These are phyloP conservation scores for Arbacia lixula DNA, from an alignment of 53 echinoderm and acorn worm genomes.

Conservation along the genomic window DNA sequence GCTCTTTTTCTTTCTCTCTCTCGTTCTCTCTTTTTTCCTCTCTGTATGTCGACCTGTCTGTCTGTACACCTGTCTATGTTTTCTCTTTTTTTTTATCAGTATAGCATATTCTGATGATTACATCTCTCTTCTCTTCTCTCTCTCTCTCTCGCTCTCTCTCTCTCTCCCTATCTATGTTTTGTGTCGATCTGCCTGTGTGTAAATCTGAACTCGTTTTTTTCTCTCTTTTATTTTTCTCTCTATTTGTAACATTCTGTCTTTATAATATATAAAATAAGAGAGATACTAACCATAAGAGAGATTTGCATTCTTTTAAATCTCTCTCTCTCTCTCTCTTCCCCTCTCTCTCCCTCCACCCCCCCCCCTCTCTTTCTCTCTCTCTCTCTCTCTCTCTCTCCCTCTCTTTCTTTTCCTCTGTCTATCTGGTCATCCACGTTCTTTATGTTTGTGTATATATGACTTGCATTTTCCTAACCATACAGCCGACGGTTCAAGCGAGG, in stretches of 20 bases:
- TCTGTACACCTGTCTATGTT: background rate
- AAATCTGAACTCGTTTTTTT: too few species aligned
- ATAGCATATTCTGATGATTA: background rate
- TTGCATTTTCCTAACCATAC: too few species aligned
- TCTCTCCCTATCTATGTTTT: background rate
- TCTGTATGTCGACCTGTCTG: background rate
- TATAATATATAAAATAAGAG: too few species aligned
- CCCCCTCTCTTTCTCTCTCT: background rate
- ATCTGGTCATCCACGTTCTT: too few species aligned
- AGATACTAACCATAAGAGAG: too few species aligned
- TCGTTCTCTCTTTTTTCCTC: background rate
- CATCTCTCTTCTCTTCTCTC: background rate
- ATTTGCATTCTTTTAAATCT: background rate
- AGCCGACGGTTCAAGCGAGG: too few species aligned
- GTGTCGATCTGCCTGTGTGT: too few species aligned
- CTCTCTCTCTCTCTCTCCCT: background rate
- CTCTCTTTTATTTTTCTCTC: too few species aligned
- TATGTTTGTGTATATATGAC: too few species aligned
- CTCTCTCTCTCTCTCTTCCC: background rate
- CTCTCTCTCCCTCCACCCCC: background rate
- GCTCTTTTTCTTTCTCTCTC: background rate
- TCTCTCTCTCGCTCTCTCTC: background rate
- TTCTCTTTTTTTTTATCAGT: background rate
- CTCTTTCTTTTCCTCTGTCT: constrained; percentile 1
- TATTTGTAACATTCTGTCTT: too few species aligned